Percentiles rank a stretch among this genome's conserved stretches.
These are phyloP conservation scores for Tupiocoris notatus DNA, from an alignment of 2,888 invertebrate genomes.

Conservation along the genomic window DNA sequence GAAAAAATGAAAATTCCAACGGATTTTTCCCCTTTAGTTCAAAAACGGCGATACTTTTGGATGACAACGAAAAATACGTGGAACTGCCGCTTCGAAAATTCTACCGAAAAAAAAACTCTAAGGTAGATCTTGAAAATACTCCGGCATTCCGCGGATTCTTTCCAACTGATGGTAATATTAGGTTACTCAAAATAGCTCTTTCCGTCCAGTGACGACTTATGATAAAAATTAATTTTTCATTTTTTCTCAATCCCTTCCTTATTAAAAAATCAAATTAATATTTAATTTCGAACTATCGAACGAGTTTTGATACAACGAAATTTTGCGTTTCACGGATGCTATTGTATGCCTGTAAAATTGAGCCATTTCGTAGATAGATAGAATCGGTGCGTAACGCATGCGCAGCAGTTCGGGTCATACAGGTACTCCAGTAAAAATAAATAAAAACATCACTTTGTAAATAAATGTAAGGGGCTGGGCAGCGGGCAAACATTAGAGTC, in stretches of 20 bases:
- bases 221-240: background rate
- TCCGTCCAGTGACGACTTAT: background rate
- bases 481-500: background rate
- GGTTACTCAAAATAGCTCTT: background rate
- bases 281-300: constrained; percentile 17
- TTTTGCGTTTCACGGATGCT: background rate
- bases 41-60: no score
- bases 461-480: constrained; percentile 2
- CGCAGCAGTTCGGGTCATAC: constrained; percentile 36
- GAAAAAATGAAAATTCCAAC: background rate
- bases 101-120: no score
- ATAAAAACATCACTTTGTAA: constrained; percentile 11
- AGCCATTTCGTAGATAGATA: constrained; percentile 2
- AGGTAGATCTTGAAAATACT: no score
- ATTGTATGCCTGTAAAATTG: background rate
- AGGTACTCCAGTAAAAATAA: constrained; percentile 15
- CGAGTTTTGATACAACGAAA: background rate
- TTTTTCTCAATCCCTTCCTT: background rate
- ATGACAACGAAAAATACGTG: no score
- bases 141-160: no score
- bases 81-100: no score
- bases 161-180: background rate
- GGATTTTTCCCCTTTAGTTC: background rate
- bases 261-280: constrained; percentile 32
- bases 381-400: constrained; percentile 5